Evolutionary conservation across 2,888 invertebrate genomes (phyloP).

Genomic region (Candidula unifasciata): DNA sequence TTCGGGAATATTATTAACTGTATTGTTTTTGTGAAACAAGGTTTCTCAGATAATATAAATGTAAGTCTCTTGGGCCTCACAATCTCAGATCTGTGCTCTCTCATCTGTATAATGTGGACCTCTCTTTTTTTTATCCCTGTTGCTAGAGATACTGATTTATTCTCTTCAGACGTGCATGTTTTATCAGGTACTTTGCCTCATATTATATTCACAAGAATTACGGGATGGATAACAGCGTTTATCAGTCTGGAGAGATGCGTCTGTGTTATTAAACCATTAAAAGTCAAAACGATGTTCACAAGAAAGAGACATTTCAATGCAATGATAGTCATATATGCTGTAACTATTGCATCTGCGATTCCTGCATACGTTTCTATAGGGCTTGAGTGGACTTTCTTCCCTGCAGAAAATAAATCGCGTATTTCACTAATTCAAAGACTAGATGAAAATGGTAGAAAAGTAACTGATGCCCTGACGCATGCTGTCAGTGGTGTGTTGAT

Average conservation of each 20-base stretch:
- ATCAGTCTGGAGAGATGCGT: constrained; percentile 21
- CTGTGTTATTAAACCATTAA: constrained; percentile 23
- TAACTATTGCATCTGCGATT: background rate
- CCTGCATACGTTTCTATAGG: background rate
- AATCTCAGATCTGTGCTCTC: constrained; percentile 21
- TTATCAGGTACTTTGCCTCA: constrained; percentile 30
- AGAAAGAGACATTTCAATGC: background rate
- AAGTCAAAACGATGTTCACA: constrained; percentile 25
- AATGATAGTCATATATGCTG: background rate
- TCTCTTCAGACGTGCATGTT: background rate
- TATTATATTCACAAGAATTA: background rate
- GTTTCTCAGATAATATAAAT: constrained; percentile 25
- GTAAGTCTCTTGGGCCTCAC: constrained; percentile 3
- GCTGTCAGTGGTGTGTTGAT: constrained; percentile 32
- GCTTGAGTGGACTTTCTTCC: constrained; percentile 14
- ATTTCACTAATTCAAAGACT: background rate
- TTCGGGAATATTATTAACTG: background rate
- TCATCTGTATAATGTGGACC: constrained; percentile 7
- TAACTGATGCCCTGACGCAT: background rate
- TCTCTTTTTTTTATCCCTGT: background rate
- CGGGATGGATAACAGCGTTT: constrained; percentile 22
- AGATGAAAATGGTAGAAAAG: background rate
- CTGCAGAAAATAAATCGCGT: constrained; percentile 1
- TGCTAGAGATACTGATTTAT: background rate
- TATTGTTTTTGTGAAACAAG: constrained; percentile 17